Evolutionary conservation across 2,888 invertebrate species (phyloP).

Genomic region (Bugula neritina): DNA sequence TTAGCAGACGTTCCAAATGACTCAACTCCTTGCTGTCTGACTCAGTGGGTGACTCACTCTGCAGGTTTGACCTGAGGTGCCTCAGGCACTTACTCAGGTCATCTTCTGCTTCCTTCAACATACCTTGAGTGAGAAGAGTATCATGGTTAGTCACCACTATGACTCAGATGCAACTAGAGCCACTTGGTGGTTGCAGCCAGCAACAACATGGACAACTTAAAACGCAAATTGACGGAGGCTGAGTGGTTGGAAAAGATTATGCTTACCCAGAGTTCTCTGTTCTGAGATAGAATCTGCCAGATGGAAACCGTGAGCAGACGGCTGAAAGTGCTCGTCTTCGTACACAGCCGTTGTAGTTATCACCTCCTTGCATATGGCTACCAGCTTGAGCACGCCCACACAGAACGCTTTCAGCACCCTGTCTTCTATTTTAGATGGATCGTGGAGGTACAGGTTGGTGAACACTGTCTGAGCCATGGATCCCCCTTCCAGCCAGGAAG

Average conservation of each 20-base stretch:
- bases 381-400: conserved; percentile 77
- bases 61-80: not conserved
- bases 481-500: conserved; percentile 87
- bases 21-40: not conserved
- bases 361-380: conserved; percentile 78
- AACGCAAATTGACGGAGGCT: too few relatives aligned
- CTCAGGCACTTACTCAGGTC: not conserved
- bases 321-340: conserved; percentile 81
- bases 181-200: too few relatives aligned
- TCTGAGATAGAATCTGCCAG: conserved; percentile 76
- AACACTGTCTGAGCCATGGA: conserved; percentile 88
- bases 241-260: too few relatives aligned
- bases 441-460: conserved; percentile 88
- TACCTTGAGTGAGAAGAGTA: too few relatives aligned
- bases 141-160: too few relatives aligned
- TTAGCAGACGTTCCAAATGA: not conserved
- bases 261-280: conserved; percentile 71
- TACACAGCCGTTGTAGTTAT: conserved; percentile 49
- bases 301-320: conserved; percentile 82
- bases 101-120: conserved; percentile 23
- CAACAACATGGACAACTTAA: too few relatives aligned
- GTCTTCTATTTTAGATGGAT: conserved; percentile 77
- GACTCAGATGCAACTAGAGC: too few relatives aligned
- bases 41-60: not conserved
- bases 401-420: conserved; percentile 78